These are phyloP conservation scores for Conchocele bisecta DNA, from an alignment of 2,888 invertebrate genomes.

Conservation along the genomic window DNA sequence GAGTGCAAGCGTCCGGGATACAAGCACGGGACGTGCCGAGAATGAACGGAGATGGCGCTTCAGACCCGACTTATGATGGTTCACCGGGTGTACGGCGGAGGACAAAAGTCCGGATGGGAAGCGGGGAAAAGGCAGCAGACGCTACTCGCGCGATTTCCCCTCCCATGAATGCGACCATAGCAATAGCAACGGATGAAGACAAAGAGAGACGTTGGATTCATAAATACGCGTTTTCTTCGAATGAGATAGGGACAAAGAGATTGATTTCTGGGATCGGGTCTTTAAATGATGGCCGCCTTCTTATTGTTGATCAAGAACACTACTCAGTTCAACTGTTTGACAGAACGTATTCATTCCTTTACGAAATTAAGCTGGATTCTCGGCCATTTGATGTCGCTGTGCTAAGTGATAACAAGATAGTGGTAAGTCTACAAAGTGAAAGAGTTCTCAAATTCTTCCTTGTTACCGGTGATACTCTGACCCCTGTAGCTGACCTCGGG, in stretches of 20 bases:
- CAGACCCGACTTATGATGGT: too few relatives aligned
- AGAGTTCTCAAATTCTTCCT: slow-evolving; percentile 49
- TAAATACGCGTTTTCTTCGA: slow-evolving; percentile 39
- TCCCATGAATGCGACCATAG: too few relatives aligned
- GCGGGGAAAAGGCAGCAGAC: too few relatives aligned
- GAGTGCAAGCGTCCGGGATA: too few relatives aligned
- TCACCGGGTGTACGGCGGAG: too few relatives aligned
- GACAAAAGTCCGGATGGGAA: too few relatives aligned
- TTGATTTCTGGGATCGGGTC: slow-evolving; percentile 43
- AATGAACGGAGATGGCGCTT: too few relatives aligned
- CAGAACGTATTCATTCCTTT: slow-evolving; percentile 25
- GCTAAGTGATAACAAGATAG: slow-evolving; percentile 47
- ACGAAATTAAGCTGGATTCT: slow-evolving; percentile 49
- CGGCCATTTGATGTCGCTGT: slow-evolving; percentile 51
- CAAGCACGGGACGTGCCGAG: too few relatives aligned
- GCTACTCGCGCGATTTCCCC: too few relatives aligned
- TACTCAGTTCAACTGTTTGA: slow-evolving; percentile 52
- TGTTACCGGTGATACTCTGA: slow-evolving; percentile 35
- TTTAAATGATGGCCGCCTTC: slow-evolving; percentile 44
- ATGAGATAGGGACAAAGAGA: slow-evolving; percentile 42
- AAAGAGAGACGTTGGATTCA: slow-evolving; percentile 44
- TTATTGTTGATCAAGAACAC: slow-evolving; percentile 54
- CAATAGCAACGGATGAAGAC: neutral
- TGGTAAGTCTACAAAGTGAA: slow-evolving; percentile 55
- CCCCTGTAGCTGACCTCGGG: slow-evolving; percentile 54